A percentile compares a stretch with the other conserved stretches of the same genome.
These are phyloP conservation scores for Peucedramus taeniatus DNA, from an alignment of 2,113 vertebrate genomes.

Conservation along the genomic window DNA sequence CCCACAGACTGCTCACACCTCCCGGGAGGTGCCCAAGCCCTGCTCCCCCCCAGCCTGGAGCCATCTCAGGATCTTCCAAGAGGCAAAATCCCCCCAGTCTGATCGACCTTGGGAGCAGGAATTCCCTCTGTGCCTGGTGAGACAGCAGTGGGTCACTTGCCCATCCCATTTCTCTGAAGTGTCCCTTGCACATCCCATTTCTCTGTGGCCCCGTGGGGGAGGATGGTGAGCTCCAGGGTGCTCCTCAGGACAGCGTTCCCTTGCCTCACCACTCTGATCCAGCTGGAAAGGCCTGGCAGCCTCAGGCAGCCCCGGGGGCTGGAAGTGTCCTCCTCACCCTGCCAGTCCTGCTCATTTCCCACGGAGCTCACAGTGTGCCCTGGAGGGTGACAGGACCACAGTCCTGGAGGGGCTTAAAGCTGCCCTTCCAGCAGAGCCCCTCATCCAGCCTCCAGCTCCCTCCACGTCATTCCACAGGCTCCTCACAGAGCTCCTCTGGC, in stretches of 20 bases:
- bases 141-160: background rate
- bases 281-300: background rate
- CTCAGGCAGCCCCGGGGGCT: background rate
- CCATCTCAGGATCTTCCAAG: background rate
- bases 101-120: accelerated
- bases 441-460: background rate
- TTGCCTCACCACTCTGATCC: background rate
- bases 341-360: background rate
- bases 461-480: accelerated
- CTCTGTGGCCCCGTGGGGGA: background rate
- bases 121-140: accelerated
- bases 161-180: background rate
- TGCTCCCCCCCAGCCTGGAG: background rate
- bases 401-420: background rate
- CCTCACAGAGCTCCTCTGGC: background rate
- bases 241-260: background rate
- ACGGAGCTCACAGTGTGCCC: accelerated
- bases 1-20: background rate
- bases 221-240: background rate
- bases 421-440: background rate
- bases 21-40: background rate
- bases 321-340: background rate
- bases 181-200: background rate
- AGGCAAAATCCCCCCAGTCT: background rate
- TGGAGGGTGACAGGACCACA: background rate